These are phyloP conservation scores for Copsychus sechellarum DNA, from an alignment of 2,113 vertebrate species.

Conservation along the genomic window DNA sequence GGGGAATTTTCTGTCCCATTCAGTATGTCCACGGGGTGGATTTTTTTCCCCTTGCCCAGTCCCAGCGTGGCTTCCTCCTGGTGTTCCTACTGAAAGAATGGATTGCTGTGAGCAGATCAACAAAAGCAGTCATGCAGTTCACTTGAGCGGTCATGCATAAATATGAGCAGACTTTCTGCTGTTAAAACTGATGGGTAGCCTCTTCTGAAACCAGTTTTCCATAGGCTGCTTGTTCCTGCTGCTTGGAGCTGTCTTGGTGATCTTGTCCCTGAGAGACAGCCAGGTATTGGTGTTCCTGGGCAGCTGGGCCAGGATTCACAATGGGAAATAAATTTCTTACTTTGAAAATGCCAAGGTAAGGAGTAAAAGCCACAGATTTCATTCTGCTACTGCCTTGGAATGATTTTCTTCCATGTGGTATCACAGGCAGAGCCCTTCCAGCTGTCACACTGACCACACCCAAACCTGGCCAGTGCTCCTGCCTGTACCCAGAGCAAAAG, in stretches of 20 bases:
- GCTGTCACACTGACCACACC: neutral
- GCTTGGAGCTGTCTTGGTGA: neutral
- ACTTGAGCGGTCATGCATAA: slow-evolving; percentile 30
- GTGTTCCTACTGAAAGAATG: slow-evolving; percentile 28
- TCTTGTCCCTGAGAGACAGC: neutral
- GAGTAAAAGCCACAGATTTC: neutral
- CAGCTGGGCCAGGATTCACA: neutral
- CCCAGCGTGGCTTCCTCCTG: neutral
- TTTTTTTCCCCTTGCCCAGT: neutral
- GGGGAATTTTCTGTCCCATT: slow-evolving; percentile 23
- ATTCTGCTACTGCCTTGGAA: neutral
- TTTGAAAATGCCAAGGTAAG: neutral
- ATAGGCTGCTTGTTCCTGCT: neutral
- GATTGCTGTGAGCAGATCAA: neutral
- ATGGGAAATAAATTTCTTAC: neutral
- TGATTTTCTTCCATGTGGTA: neutral
- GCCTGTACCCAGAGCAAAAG: neutral
- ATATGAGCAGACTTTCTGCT: slow-evolving; percentile 34
- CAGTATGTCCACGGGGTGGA: neutral
- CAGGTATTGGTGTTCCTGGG: neutral
- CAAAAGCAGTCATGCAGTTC: slow-evolving; percentile 46
- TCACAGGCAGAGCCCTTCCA: neutral
- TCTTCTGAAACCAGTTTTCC: neutral
- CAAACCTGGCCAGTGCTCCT: neutral
- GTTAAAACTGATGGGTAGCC: neutral